These are phyloP conservation scores for Malurus splendens DNA, from an alignment of 2,797 vertebrate species.

Conservation along the genomic window DNA sequence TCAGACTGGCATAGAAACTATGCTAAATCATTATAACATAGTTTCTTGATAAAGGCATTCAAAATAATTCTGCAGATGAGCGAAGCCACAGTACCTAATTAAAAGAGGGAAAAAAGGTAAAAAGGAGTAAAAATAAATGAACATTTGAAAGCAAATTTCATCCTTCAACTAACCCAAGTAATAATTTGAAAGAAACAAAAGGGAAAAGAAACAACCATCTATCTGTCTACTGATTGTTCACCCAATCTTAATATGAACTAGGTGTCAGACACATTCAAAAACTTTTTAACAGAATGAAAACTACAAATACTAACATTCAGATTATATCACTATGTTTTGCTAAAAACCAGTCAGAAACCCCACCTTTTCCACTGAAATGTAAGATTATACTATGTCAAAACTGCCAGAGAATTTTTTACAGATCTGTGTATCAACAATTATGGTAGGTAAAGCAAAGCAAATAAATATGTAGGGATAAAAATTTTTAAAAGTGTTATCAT, in stretches of 20 bases:
- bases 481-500: background rate
- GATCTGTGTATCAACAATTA: background rate
- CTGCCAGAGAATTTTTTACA: background rate
- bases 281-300: background rate
- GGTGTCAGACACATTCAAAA: background rate
- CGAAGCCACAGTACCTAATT: background rate
- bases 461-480: background rate
- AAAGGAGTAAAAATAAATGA: background rate
- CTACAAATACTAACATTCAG: background rate
- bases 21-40: background rate
- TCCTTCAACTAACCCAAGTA: background rate
- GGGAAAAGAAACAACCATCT: background rate
- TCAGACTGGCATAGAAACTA: background rate
- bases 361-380: background rate
- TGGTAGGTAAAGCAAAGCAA: background rate
- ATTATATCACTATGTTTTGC: background rate
- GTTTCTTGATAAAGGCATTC: background rate
- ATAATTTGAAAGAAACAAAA: background rate
- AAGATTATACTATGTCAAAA: background rate
- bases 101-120: background rate
- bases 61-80: background rate
- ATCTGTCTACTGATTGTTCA: background rate
- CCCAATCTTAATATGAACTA: background rate
- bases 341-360: background rate
- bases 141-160: conserved; percentile 3